Evolutionary conservation across 2,888 invertebrate genomes (phyloP), one percentile per base, ranked within the genome.

Genomic region (Pandemis cinnamomeana): DNA sequence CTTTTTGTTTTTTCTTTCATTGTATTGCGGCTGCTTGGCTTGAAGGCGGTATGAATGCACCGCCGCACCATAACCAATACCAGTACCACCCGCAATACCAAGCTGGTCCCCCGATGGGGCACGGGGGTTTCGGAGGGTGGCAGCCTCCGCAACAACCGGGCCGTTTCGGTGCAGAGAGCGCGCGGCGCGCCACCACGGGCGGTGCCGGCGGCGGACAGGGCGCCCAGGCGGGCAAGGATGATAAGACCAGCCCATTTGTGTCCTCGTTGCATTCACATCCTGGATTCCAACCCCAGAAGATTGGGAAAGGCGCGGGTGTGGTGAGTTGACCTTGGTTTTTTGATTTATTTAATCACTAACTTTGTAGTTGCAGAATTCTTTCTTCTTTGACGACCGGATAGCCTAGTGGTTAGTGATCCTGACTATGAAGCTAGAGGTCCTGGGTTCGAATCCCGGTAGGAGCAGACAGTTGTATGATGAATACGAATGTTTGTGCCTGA

Each of bases 211-310:
- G 77, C 0, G 81, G 80, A 44, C 82, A 83, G 77, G 78, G 83
- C 62, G 78, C 84, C 72, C 85, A 87, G 74, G 79, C 86, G 15
- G 87, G 81, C 75, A 95, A 95, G 82, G 95, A 95, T 81, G 95
- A 96, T 82, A 95, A 96, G 87, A 96, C 97, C 79, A 98, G 97
- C 88, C 98, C 99, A 27, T 99, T 99, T 91, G 95, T 97, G 66
- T 96, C 97, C 77, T 97, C 98, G 68, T 96, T 97, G 78, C 98
- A 98, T 95, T 98, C 98, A 61, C 98, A 99, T 93, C 97, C 98
- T 55, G 97, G 97, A 75, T 99, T 99, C 91, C 97, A 97, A 79
- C 99, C 99, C 11, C 98, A 98, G 89, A 99, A 98, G 95, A 96
- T 98, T 78, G 98, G 98, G 68, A 98, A 98, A 87, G 95, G 95